These are phyloP conservation scores for Phasia obesa DNA, from an alignment of 2,888 invertebrate genomes.

Conservation along the genomic window DNA sequence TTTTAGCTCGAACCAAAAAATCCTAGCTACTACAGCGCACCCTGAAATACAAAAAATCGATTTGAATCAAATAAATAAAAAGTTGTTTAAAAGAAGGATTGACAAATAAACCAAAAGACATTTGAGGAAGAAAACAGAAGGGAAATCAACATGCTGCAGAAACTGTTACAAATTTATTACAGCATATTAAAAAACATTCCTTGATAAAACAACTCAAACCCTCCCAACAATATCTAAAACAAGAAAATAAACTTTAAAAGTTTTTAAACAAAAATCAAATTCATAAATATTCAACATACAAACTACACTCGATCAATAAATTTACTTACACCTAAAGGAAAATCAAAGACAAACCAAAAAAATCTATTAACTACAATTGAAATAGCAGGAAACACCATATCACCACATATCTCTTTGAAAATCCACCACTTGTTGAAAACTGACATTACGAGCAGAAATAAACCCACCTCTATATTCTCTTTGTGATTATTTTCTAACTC, in stretches of 20 bases:
- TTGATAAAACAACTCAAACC: conserved; percentile 53
- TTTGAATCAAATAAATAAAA: conserved; percentile 52
- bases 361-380: conserved; percentile 2
- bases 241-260: background rate
- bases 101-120: conserved; percentile 47
- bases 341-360: conserved; percentile 1
- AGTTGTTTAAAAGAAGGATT: conserved; percentile 21
- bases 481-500: background rate
- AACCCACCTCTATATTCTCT: conserved; percentile 31
- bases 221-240: background rate
- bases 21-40: conserved; percentile 6
- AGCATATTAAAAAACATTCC: conserved; percentile 69
- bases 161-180: conserved; percentile 61
- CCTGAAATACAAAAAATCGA: conserved; percentile 48
- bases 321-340: conserved; percentile 16
- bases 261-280: conserved; percentile 4
- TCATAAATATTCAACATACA: background rate
- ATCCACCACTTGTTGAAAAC: conserved; percentile 51
- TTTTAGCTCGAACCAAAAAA: conserved; percentile 54
- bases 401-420: conserved; percentile 53
- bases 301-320: background rate
- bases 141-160: conserved; percentile 60
- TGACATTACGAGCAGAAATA: conserved; percentile 8
- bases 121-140: conserved; percentile 6
- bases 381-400: conserved; percentile 51